Percentiles rank a stretch among this genome's conserved stretches.
Conservation (phyloP, 2,888 invertebrate genomes). For the Cerastoderma edule region DNA sequence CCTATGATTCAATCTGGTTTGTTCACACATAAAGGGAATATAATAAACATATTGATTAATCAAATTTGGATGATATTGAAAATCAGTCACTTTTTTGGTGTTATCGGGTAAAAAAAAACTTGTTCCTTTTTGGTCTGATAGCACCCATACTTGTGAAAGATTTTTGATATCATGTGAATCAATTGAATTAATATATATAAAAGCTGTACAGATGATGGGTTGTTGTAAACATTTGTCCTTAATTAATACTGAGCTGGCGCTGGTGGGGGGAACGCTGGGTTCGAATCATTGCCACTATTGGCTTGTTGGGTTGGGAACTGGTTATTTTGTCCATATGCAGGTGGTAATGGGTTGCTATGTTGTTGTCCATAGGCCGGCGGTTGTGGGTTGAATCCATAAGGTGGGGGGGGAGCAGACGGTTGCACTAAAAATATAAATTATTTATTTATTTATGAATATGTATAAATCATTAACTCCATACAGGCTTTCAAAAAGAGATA, state of each 20-base stretch:
- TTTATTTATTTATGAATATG: too few species aligned
- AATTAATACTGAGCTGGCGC: background rate
- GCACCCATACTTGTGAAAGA: too few species aligned
- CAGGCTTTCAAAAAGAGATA: too few species aligned
- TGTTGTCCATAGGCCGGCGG: background rate
- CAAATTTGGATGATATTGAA: too few species aligned
- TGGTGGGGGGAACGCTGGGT: constrained; percentile 17
- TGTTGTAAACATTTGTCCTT: background rate
- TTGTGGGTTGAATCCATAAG: background rate
- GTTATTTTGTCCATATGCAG: background rate
- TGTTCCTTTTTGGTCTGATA: too few species aligned
- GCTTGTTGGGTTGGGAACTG: background rate
- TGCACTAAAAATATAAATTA: background rate
- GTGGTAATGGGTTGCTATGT: background rate
- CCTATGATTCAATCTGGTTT: too few species aligned
- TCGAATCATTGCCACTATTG: background rate
- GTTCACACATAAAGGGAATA: too few species aligned
- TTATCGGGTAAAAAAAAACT: too few species aligned
- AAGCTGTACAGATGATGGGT: background rate
- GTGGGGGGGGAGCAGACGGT: background rate
- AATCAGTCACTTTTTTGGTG: too few species aligned
- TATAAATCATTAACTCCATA: too few species aligned
- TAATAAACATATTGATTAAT: too few species aligned
- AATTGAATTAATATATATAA: background rate
- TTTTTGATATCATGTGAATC: background rate